Evolutionary conservation across 2,888 invertebrate genomes (phyloP).

Genomic region (Parasteatoda lunata): DNA sequence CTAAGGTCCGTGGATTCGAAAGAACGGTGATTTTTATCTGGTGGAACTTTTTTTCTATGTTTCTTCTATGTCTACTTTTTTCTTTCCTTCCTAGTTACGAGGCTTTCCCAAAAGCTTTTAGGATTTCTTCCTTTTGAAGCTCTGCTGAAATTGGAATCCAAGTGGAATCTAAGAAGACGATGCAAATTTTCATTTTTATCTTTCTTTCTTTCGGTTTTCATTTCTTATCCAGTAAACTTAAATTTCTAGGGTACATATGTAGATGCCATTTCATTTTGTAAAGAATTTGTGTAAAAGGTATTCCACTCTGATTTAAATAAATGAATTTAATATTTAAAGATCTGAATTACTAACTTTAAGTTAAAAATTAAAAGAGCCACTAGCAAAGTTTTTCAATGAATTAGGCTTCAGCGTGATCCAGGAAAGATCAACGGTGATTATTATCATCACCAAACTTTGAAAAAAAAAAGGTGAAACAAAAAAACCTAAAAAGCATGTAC

Average conservation of each 20-base stretch:
- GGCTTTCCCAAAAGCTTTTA: slow-evolving; percentile 56
- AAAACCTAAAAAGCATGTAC: no score
- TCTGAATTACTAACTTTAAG: no score
- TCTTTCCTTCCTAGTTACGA: slow-evolving; percentile 51
- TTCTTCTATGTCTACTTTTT: slow-evolving; percentile 12
- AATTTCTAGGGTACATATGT: slow-evolving; percentile 29
- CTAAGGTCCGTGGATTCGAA: slow-evolving; percentile 32
- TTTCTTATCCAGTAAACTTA: slow-evolving; percentile 28
- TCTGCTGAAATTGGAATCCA: slow-evolving; percentile 50
- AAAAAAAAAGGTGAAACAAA: no score
- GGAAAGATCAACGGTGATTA: no score
- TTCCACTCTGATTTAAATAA: no score
- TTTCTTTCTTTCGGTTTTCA: background rate
- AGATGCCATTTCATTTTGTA: no score
- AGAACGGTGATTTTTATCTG: slow-evolving; percentile 49
- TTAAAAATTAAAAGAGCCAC: no score
- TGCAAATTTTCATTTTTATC: slow-evolving; percentile 29
- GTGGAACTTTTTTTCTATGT: slow-evolving; percentile 21
- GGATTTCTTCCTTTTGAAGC: slow-evolving; percentile 35
- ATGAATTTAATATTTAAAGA: no score
- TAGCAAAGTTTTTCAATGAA: no score
- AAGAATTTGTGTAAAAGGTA: no score
- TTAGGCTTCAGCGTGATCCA: no score
- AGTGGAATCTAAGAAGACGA: slow-evolving; percentile 42
- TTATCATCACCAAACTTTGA: no score